Base-by-base conservation (phyloP, 2,113 vertebrate genomes). In the Marmota flaviventris region DNA sequence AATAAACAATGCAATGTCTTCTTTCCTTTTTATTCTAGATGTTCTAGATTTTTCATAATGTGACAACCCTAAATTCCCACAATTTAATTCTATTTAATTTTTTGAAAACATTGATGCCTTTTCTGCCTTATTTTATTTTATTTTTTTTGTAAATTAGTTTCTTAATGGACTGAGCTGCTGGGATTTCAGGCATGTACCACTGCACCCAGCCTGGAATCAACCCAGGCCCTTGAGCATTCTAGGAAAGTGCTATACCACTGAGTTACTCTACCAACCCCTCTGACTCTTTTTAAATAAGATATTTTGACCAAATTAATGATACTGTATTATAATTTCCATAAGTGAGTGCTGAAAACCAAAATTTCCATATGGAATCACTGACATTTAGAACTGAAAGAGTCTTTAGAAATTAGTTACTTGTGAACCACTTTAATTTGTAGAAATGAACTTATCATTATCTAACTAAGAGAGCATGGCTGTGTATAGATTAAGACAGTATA, bases 21-120 rank as follows among this genome's bases (percentile, higher is more conserved):
- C 20, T 13, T 77, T 76, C 32, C 37, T 92, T 1, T 39, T 78
- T 98, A 96, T 97, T 83, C 12, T 42, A 42, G n/a, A 69, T 98
- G 97, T 56, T 61, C 97, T 89, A 29, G 11, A 53, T 58, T 93
- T 93, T 75, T 95, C 37, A 65, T 85, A 79, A 69, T 90, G 87
- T 98, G 97, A 97, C 95, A 98, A 94, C 93, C 94, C 97, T 98
- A 61, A 97, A 97, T 97, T 98, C 94, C 78, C 10, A 77, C 79
- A 89, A 24, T 56, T 94, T 53, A 82, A 87, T 72, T 94, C 42
- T 76, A 12, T 77, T 69, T 92, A 91, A 61, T 81, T 92, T 8
- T 72, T 85, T 91, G 67, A 75, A 92, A 70, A 63, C 25, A 89
- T 45, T 82, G 39, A 77, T 82, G 10, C 6, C 32, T 77, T 82